These are phyloP conservation scores for Belonocnema kinseyi DNA, from an alignment of 1,140 invertebrate species.

Conservation along the genomic window DNA sequence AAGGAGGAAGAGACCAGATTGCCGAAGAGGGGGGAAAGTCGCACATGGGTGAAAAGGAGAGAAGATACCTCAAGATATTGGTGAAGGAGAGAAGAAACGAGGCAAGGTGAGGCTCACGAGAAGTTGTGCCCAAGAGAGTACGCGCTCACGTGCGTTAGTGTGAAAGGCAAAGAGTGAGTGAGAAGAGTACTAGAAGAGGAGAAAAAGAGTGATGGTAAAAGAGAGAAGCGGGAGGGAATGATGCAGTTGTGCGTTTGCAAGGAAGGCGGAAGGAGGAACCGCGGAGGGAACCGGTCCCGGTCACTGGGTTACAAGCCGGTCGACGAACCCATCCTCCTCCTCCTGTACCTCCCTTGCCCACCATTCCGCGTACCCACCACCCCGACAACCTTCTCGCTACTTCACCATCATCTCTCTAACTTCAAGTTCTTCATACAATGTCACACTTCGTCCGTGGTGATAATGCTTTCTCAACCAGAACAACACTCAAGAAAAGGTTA, in stretches of 20 bases:
- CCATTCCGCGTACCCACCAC: slow-evolving; percentile 48
- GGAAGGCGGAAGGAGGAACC: slow-evolving; percentile 76
- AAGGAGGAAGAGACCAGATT: slow-evolving; percentile 42
- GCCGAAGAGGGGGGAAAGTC: not conserved
- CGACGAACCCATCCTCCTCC: slow-evolving; percentile 72
- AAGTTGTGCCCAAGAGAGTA: slow-evolving; percentile 10
- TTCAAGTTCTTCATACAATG: slow-evolving; percentile 66
- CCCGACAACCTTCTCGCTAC: slow-evolving; percentile 55
- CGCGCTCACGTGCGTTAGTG: slow-evolving; percentile 5
- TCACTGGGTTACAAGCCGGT: slow-evolving; percentile 75
- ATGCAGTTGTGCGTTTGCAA: slow-evolving; percentile 75
- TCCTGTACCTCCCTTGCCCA: slow-evolving; percentile 57
- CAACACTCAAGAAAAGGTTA: slow-evolving; percentile 48
- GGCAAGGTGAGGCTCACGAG: not conserved
- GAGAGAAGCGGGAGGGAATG: slow-evolving; percentile 62
- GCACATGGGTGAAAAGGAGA: slow-evolving; percentile 36
- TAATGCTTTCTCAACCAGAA: slow-evolving; percentile 55
- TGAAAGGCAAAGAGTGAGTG: slow-evolving; percentile 35
- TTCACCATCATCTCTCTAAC: slow-evolving; percentile 53
- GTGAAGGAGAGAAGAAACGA: slow-evolving; percentile 13
- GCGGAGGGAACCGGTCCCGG: slow-evolving; percentile 75
- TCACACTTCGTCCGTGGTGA: slow-evolving; percentile 58
- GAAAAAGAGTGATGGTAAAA: slow-evolving; percentile 44
- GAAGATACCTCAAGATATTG: slow-evolving; percentile 41
- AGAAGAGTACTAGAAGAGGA: slow-evolving; percentile 37